Evolutionary conservation across 2,888 invertebrate genomes (phyloP).

Genomic region (Oasisia sp.): DNA sequence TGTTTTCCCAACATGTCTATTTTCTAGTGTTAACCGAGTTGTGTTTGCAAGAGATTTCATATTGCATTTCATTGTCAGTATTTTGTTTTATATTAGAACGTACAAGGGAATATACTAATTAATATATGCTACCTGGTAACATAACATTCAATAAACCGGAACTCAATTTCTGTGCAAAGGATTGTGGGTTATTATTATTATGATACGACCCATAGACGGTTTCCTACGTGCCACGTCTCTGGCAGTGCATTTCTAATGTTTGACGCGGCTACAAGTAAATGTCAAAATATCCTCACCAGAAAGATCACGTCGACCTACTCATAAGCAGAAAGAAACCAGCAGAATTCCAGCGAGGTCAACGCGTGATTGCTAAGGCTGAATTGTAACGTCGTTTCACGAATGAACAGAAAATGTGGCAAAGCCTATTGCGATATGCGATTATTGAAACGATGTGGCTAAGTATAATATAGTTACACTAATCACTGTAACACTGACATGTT

Average conservation of each 20-base stretch:
- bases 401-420: not conserved
- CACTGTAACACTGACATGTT: not conserved
- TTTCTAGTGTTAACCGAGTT: not conserved
- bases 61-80: not conserved
- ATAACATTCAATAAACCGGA: not conserved
- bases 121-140: not conserved
- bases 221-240: not conserved
- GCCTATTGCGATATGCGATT: not conserved
- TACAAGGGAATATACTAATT: not conserved
- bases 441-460: not conserved
- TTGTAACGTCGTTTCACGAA: not conserved
- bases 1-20: too few relatives aligned
- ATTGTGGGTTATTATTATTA: not conserved
- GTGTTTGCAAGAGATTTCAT: not conserved
- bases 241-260: not conserved
- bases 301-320: not conserved
- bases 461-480: not conserved
- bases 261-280: not conserved
- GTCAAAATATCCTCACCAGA: not conserved
- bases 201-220: not conserved
- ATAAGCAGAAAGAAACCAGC: not conserved
- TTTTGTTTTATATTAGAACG: not conserved
- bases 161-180: not conserved
- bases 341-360: not conserved
- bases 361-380: not conserved